Evolutionary conservation across 2,797 vertebrate species (phyloP).

Genomic region (Acanthornis magna): DNA sequence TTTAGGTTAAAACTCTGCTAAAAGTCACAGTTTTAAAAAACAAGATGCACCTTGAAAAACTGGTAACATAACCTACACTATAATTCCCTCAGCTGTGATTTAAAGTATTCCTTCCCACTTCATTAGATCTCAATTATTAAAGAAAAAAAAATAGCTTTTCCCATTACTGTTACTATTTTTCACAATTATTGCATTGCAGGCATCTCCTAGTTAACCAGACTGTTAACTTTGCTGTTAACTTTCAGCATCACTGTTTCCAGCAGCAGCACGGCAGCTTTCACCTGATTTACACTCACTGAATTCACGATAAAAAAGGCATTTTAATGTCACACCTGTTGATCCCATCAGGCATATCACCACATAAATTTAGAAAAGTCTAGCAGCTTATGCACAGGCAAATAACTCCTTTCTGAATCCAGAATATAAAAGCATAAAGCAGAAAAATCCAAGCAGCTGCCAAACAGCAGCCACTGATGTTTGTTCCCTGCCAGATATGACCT

Average conservation of each 20-base stretch:
- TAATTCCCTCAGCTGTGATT: not conserved
- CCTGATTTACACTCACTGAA: not conserved
- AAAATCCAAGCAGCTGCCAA: not conserved
- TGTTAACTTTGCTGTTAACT: not conserved
- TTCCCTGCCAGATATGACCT: rapidly evolving
- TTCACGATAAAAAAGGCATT: not conserved
- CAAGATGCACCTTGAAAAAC: not conserved
- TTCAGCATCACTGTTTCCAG: not conserved
- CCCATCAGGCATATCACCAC: not conserved
- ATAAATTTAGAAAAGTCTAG: not conserved
- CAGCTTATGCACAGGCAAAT: not conserved
- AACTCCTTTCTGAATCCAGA: not conserved
- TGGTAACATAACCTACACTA: not conserved
- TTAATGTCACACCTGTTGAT: not conserved
- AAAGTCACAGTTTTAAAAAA: not conserved
- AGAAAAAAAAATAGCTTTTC: not conserved
- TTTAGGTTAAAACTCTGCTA: not conserved
- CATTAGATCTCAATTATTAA: not conserved
- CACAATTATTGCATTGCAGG: not conserved
- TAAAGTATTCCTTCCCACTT: not conserved
- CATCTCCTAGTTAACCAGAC: not conserved
- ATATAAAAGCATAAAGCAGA: not conserved
- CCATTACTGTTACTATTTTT: not conserved
- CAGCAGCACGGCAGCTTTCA: not conserved
- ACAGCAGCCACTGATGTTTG: not conserved